phyloP scores from a whole-genome alignment of 2,797 vertebrate species.

The Sebastes wilsoni region DNA sequence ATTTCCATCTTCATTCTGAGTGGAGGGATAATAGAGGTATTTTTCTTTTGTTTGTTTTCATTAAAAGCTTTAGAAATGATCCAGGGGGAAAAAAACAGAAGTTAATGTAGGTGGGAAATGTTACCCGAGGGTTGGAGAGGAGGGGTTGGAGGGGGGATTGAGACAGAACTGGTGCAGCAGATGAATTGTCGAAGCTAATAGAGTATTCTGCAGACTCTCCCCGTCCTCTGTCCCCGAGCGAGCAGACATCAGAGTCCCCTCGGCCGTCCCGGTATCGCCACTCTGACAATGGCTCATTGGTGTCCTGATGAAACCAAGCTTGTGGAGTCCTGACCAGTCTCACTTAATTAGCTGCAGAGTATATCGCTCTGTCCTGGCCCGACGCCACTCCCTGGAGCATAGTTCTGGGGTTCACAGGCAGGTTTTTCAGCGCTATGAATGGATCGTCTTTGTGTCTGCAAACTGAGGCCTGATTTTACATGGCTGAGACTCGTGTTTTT shows the following conservation, averaged over 20 bases:
- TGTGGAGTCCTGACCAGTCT: conserved; percentile 67
- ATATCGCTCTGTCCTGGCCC: conserved; percentile 71
- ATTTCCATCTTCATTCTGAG: conserved; percentile 44
- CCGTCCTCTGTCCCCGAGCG: conserved; percentile 8
- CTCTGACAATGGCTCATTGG: conserved; percentile 72
- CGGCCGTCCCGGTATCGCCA: conserved; percentile 45
- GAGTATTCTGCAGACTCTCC: conserved; percentile 24
- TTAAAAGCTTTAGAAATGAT: conserved; percentile 39
- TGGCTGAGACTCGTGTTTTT: conserved; percentile 80
- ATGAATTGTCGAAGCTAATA: conserved; percentile 33
- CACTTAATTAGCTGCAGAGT: conserved; percentile 80
- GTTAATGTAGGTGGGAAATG: conserved; percentile 26
- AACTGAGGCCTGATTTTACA: conserved; percentile 85
- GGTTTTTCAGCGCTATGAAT: conserved; percentile 82
- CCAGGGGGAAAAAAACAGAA: conserved; percentile 6
- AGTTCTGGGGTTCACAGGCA: conserved; percentile 83
- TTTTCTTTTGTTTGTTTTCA: conserved; percentile 44
- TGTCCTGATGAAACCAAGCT: conserved; percentile 75
- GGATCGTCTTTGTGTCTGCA: conserved; percentile 85
- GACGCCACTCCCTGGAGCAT: conserved; percentile 80
- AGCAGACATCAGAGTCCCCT: conserved; percentile 52
- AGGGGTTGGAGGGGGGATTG: not conserved
- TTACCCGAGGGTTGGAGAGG: not conserved
- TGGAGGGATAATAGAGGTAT: conserved; percentile 44
- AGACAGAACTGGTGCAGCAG: conserved; percentile 25